Evolutionary conservation across 2,113 vertebrate genomes (phyloP).

Genomic region (Microcebus jonahi): DNA sequence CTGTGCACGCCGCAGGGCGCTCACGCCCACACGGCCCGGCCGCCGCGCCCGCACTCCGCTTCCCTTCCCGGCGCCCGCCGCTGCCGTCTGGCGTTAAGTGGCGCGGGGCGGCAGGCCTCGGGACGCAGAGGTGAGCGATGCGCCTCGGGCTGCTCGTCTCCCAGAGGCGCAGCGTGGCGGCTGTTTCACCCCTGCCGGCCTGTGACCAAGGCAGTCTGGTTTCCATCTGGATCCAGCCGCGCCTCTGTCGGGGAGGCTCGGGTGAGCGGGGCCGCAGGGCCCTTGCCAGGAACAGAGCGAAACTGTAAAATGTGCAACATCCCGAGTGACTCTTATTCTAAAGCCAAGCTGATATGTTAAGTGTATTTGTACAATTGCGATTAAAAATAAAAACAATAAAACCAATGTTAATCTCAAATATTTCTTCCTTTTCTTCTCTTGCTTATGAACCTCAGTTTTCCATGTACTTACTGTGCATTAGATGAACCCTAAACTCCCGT

Average conservation of each 20-base stretch:
- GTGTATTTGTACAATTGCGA: background rate
- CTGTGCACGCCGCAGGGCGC: too few relatives aligned
- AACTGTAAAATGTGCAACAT: background rate
- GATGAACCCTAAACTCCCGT: background rate
- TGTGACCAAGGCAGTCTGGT: background rate
- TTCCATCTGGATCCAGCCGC: background rate
- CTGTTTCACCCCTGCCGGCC: background rate
- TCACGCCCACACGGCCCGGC: too few relatives aligned
- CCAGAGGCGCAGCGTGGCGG: background rate
- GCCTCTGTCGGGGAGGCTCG: background rate
- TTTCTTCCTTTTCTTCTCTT: background rate
- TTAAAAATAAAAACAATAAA: background rate
- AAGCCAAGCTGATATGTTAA: background rate
- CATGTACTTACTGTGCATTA: background rate
- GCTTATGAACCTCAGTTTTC: background rate
- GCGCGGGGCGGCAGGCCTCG: background rate
- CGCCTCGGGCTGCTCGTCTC: background rate
- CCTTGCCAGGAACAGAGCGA: background rate
- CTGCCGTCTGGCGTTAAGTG: too few relatives aligned
- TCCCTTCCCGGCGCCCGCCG: too few relatives aligned
- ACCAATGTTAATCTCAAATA: background rate
- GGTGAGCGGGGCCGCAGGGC: background rate
- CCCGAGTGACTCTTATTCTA: background rate
- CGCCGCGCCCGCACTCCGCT: too few relatives aligned
- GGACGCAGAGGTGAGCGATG: slow-evolving; percentile 30